Percentiles rank a stretch among this genome's conserved stretches.
These are phyloP conservation scores for Calycopis cecrops DNA, from an alignment of 1,140 invertebrate species.

Conservation along the genomic window DNA sequence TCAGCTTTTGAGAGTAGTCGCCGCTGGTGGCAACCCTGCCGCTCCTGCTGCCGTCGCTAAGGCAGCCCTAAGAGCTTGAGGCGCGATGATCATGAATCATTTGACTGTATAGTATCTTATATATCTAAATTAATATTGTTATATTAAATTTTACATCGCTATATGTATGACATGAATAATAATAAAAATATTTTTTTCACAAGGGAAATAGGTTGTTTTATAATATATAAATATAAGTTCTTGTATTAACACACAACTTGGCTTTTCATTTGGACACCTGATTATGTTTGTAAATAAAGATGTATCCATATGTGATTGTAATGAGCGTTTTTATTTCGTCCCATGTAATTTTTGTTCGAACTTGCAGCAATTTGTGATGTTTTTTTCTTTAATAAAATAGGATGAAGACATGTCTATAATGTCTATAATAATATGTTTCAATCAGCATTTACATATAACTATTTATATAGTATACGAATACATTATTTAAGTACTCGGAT, in stretches of 20 bases:
- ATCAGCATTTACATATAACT: too few species aligned
- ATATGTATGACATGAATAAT: neutral
- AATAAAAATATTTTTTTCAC: conserved; percentile 7
- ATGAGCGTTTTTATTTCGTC: conserved; percentile 16
- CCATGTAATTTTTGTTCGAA: neutral
- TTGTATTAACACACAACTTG: conserved; percentile 34
- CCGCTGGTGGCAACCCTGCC: conserved; percentile 28
- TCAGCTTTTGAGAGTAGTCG: conserved; percentile 39
- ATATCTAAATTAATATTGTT: neutral
- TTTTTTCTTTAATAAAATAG: too few species aligned
- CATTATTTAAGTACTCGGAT: too few species aligned
- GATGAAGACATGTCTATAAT: too few species aligned
- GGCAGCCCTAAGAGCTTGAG: conserved; percentile 23
- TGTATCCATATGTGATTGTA: conserved; percentile 35
- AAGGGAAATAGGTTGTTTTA: conserved; percentile 20
- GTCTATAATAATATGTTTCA: too few species aligned
- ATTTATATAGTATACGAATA: too few species aligned
- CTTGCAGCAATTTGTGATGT: too few species aligned
- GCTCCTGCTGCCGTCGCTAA: conserved; percentile 32
- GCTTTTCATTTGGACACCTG: conserved; percentile 44
- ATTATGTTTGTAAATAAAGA: conserved; percentile 45
- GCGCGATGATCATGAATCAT: conserved; percentile 6
- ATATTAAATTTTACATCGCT: neutral
- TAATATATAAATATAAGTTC: conserved; percentile 50
- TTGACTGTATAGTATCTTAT: conserved; percentile 13